Conservation (phyloP, 2,113 vertebrate genomes). For the Natator depressus region DNA sequence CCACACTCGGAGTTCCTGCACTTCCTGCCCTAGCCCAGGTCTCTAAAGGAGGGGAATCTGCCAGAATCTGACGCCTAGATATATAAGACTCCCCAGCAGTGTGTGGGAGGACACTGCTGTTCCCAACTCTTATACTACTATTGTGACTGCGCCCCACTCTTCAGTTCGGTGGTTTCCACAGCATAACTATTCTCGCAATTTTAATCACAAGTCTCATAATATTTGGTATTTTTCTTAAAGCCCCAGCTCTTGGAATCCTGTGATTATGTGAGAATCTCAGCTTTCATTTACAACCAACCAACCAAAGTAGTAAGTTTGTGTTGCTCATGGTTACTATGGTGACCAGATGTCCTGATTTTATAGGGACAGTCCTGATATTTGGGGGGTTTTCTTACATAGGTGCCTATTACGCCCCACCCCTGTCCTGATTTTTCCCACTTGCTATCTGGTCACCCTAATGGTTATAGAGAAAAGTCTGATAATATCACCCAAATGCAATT, state of each 20-base stretch:
- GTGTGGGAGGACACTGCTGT: not conserved
- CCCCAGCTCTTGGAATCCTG: not conserved
- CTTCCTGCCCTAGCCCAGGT: not conserved
- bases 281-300: not conserved
- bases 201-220: not conserved
- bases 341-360: too few species aligned
- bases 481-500: not conserved
- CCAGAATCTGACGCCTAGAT: not conserved
- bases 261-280: not conserved
- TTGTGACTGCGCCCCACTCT: not conserved
- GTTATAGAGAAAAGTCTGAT: not conserved
- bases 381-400: too few species aligned
- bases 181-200: not conserved
- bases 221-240: not conserved
- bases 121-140: not conserved
- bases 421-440: too few species aligned
- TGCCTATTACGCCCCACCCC: too few species aligned
- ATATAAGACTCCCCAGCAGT: not conserved
- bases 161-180: not conserved
- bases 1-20: not conserved
- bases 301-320: not conserved
- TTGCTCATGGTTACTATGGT: not conserved
- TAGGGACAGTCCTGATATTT: too few species aligned
- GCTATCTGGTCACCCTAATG: too few species aligned
- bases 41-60: not conserved